A percentile compares a stretch with the other conserved stretches of the same genome.
Evolutionary conservation across 2,113 vertebrate species (phyloP).

Genomic region (Sminthopsis crassicaudata): DNA sequence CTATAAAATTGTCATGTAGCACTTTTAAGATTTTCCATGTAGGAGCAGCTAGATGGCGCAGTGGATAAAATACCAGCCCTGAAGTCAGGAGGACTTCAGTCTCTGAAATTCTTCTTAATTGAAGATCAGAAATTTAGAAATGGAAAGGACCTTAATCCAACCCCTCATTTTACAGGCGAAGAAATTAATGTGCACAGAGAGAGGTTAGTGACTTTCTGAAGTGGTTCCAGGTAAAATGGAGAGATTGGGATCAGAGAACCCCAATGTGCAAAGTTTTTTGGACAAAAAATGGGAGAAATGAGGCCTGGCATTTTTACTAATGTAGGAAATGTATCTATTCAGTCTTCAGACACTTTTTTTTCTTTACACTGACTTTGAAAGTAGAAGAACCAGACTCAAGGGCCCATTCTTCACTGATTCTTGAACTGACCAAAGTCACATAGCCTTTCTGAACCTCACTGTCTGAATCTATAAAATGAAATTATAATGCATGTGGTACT

Average conservation of each 20-base stretch:
- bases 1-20: too few relatives aligned
- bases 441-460: background rate
- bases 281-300: background rate
- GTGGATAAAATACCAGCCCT: too few relatives aligned
- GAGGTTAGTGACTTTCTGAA: background rate
- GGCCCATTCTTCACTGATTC: background rate
- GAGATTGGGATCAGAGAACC: too few relatives aligned
- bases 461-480: too few relatives aligned
- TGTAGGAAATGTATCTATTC: background rate
- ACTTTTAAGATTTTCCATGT: too few relatives aligned
- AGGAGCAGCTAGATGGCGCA: too few relatives aligned
- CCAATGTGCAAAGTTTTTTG: too few relatives aligned
- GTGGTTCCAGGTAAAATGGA: too few relatives aligned
- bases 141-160: background rate
- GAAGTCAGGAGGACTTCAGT: too few relatives aligned
- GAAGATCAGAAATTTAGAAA: too few relatives aligned
- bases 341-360: background rate
- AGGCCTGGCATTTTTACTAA: background rate
- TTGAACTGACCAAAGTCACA: background rate
- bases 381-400: background rate
- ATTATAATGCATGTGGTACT: accelerated
- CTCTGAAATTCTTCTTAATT: too few relatives aligned
- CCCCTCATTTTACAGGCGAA: background rate
- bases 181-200: background rate
- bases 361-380: background rate